Base-by-base conservation (phyloP, 1,140 invertebrate species). In the Aleiodes sp. region DNA sequence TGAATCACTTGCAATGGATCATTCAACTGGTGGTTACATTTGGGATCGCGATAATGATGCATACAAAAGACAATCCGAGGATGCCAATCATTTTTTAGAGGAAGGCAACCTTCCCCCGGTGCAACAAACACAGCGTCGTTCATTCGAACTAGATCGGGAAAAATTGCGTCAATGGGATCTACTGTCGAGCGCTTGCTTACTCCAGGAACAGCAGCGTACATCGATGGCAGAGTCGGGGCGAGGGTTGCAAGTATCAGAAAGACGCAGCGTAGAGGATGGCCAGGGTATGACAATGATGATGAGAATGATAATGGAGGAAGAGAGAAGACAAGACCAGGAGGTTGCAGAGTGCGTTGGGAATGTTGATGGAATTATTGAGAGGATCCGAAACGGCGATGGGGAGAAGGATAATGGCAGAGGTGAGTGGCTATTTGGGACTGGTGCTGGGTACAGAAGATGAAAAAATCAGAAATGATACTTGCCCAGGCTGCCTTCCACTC, bases 91-190 rank as follows among this genome's bases (percentile, higher is more conserved):
- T 88, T 88, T 88, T 89, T 88, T 88, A 88, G 86, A 77, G 80
- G 86, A 87, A 78, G 85, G 87, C 84, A 85, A 87, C 83, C 86
- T 87, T 82, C 80, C 80, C 71, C 76, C 79, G 72, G 59, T 62
- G 26, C 68, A 28, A 68, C 70, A 64, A n/a, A 59, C 52, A 31
- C 41, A 70, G 69, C 76, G 33, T 74, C 73, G 29, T n/a, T 87
- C 87, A 60, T 90, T 90, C 87, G 92, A 93, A 80, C 90, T 94
- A 73, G 94, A 95, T 86, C 90, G 93, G 75, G 94, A 95, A 85
- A 94, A 93, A 73, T 88, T 95, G 72, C 88, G 94, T 31, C 94
- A 95, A 78, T 95, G 94, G 94, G 94, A 95, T 85, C 88, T 94
- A 70, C 89, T 94, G 89, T 95, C 93, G 43, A 94, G 93, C 87